phyloP scores from a whole-genome alignment of 2,797 vertebrate genomes.

The Gymnothorax reevesii region DNA sequence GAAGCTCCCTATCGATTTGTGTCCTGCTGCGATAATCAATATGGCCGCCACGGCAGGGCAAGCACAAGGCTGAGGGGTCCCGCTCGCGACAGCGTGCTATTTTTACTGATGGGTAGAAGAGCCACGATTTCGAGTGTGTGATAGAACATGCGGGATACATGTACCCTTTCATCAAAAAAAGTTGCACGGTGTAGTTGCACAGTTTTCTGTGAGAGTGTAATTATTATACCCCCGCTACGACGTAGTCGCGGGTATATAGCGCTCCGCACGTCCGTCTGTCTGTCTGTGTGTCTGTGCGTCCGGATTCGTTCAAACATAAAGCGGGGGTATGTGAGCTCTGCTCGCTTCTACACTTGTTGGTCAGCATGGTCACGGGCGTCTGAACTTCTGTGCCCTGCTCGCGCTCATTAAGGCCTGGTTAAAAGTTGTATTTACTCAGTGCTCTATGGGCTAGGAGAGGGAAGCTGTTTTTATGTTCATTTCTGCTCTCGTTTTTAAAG shows the following conservation, averaged over 20 bases:
- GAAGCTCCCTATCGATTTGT: too few species aligned
- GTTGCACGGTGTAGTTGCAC: not conserved
- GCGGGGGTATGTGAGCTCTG: too few species aligned
- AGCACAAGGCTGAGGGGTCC: too few species aligned
- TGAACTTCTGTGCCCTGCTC: not conserved
- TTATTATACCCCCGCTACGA: too few species aligned
- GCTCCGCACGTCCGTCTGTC: too few species aligned
- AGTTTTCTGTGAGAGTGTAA: slow-evolving; percentile 33
- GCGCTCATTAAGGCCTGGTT: not conserved
- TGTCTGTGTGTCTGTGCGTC: too few species aligned
- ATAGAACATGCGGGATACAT: slow-evolving; percentile 45
- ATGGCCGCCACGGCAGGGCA: too few species aligned
- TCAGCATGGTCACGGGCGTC: slow-evolving; percentile 42
- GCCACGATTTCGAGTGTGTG: slow-evolving; percentile 39
- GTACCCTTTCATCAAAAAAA: slow-evolving; percentile 23
- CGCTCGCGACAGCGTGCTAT: too few species aligned
- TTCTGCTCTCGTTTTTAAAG: not conserved
- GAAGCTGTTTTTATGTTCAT: not conserved
- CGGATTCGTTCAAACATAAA: too few species aligned
- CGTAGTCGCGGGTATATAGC: too few species aligned
- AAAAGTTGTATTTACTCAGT: not conserved
- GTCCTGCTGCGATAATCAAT: too few species aligned
- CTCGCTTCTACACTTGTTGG: too few species aligned
- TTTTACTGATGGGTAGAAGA: slow-evolving; percentile 43
- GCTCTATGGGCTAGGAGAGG: not conserved